A percentile compares a stretch with the other conserved stretches of the same genome.
Conservation (phyloP, 2,113 vertebrate species). For the Pampusana beccarii region DNA sequence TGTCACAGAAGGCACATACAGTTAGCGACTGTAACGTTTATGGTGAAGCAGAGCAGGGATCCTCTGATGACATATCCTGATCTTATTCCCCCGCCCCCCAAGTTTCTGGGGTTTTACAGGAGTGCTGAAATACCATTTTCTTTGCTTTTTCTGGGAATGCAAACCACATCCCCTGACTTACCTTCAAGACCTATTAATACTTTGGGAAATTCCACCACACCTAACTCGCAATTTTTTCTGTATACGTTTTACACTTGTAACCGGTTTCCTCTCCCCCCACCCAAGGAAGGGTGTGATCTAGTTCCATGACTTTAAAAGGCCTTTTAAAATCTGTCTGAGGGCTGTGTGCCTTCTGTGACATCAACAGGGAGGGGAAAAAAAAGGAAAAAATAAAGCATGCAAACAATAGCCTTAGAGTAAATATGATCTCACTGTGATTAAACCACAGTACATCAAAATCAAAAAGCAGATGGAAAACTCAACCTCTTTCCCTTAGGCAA, state of each 20-base stretch:
- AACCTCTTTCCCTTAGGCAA: conserved; percentile 73
- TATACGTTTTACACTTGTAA: not conserved
- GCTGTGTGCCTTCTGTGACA: conserved; percentile 28
- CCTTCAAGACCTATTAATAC: conserved; percentile 24
- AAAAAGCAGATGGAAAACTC: conserved; percentile 73
- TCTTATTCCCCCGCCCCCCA: not conserved
- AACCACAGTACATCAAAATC: conserved; percentile 73
- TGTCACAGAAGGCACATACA: accelerated
- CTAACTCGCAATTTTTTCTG: conserved; percentile 13
- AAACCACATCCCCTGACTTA: not conserved
- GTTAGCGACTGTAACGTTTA: accelerated
- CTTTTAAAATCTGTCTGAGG: conserved; percentile 32
- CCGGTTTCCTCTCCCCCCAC: conserved; percentile 35
- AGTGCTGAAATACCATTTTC: not conserved
- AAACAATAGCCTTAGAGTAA: conserved; percentile 66
- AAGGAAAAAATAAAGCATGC: conserved; percentile 23
- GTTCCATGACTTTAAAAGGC: conserved; percentile 55
- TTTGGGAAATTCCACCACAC: conserved; percentile 53
- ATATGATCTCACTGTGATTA: conserved; percentile 80
- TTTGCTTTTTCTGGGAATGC: not conserved
- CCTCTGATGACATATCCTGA: not conserved
- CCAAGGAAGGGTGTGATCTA: conserved; percentile 59
- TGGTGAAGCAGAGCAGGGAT: not conserved
- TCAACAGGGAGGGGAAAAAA: not conserved
- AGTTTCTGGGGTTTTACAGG: not conserved